Base-by-base conservation (phyloP, 2,113 vertebrate species). In the Mesembrinibis cayennensis region DNA sequence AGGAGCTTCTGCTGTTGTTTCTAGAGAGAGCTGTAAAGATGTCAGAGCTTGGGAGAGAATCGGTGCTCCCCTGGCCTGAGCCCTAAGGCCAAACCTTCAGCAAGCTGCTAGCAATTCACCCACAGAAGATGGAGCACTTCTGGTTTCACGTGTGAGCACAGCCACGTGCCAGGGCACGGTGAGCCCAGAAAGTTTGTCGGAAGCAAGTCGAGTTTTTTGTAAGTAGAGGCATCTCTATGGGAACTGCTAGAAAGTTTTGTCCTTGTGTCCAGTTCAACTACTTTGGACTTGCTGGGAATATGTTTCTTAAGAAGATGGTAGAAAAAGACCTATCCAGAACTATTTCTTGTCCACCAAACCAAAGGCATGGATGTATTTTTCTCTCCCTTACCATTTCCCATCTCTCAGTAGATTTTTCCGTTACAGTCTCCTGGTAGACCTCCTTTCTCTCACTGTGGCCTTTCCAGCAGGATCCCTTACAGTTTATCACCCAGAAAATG, bases 91-190 rank as follows among this genome's bases (percentile, higher is more conserved):
- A 72, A 87, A 85, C 44, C 62, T 71, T 55, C 47, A 36, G n/a
- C 52, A 63, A 82, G 50, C 2, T 50, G 38, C 65, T 71, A 50
- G n/a, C 63, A 59, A 56, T 85, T 50, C 44, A 40, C 11, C 21
- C 32, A 34, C 38, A 52, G 62, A 38, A 69, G 18, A 27, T 13
- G 16, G 23, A 36, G 16, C 20, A 16, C 9, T 53, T 52, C 20
- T 86, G 45, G 13, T 40, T 80, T 42, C 2, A 2, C 5, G 0
- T 20, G 9, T 3, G 47, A 56, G 49, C 52, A 25, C 22, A 49
- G 38, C 36, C 12, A 6, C 0, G 0, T 0, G 1, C 13, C 50
- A 45, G 50, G 36, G 13, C 2, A 1, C 25, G 52, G 26, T 30
- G 26, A 67, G 59, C 23, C 32, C 40, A 58, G 42, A 66, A 61